A percentile compares a stretch with the other conserved stretches of the same genome.
These are phyloP conservation scores for Rhopilema esculentum DNA, from an alignment of 30 jellyfish, hydroid and myxozoan species.

Conservation along the genomic window DNA sequence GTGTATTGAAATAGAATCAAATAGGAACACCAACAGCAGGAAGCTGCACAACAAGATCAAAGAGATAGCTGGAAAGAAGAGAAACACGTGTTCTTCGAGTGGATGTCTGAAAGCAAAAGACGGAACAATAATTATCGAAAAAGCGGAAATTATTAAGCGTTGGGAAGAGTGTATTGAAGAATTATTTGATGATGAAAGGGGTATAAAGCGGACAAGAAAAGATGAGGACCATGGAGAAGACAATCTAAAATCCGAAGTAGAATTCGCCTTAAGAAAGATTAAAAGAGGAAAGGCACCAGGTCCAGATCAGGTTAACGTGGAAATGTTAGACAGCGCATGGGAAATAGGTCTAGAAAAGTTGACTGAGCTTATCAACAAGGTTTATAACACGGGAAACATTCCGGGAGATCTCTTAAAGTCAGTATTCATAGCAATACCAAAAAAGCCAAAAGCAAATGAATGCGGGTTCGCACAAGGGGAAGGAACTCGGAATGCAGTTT, in stretches of 20 bases:
- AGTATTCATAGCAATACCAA: constrained; percentile 14
- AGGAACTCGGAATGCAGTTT: too few relatives aligned
- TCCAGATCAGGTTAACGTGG: constrained; percentile 5
- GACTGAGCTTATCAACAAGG: constrained; percentile 24
- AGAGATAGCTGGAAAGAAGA: constrained; percentile 23
- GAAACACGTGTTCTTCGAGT: constrained; percentile 26
- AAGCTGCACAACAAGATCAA: constrained; percentile 17
- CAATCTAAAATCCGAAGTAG: not conserved
- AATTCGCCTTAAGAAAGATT: not conserved
- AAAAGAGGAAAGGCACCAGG: constrained; percentile 29
- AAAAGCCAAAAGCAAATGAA: constrained; percentile 8
- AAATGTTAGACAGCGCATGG: constrained; percentile 14
- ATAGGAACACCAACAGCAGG: not conserved
- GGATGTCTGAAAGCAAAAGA: constrained; percentile 9
- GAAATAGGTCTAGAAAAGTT: not conserved
- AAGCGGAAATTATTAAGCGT: constrained; percentile 1
- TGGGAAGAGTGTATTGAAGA: constrained; percentile 9
- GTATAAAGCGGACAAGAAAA: not conserved
- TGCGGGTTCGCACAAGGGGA: too few relatives aligned
- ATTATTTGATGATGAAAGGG: constrained; percentile 10
- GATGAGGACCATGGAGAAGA: not conserved
- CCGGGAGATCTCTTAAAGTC: constrained; percentile 7
- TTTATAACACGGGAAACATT: constrained; percentile 12
- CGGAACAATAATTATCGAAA: constrained; percentile 8
- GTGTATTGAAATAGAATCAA: constrained; percentile 3